phyloP scores from a whole-genome alignment of 2,888 invertebrate species.

The Cosmia trapezina region DNA sequence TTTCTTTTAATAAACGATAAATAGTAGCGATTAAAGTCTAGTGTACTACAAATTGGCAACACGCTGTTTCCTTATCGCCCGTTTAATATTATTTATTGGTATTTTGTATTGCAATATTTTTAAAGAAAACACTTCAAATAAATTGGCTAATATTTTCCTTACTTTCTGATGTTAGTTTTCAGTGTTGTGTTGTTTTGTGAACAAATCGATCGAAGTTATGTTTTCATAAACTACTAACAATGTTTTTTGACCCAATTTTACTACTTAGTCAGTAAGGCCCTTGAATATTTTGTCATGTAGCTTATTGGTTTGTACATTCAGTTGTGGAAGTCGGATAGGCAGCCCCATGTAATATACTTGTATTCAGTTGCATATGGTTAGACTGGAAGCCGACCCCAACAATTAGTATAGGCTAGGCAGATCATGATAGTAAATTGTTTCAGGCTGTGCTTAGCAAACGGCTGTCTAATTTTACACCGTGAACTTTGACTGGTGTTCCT shows the following conservation, averaged over 20 bases:
- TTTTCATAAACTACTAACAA: slow-evolving; percentile 1
- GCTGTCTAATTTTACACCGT: background rate
- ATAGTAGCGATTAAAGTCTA: slow-evolving; percentile 14
- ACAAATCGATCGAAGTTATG: slow-evolving; percentile 22
- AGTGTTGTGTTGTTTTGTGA: background rate
- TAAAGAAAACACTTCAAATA: slow-evolving; percentile 13
- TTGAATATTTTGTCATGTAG: background rate
- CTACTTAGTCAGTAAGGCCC: background rate
- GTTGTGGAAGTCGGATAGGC: no score
- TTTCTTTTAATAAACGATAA: slow-evolving; percentile 19
- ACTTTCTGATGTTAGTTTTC: slow-evolving; percentile 12
- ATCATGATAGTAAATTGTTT: background rate
- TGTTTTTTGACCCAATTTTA: background rate
- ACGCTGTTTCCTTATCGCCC: slow-evolving; percentile 29
- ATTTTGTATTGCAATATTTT: slow-evolving; percentile 33
- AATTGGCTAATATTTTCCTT: slow-evolving; percentile 33
- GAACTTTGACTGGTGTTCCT: background rate
- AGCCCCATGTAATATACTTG: background rate
- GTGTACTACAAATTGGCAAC: slow-evolving; percentile 42
- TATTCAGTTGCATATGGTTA: background rate
- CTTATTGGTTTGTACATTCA: background rate
- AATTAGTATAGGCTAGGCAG: background rate
- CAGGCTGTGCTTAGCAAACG: background rate
- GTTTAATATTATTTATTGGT: slow-evolving; percentile 34
- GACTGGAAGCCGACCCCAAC: background rate